Conservation (phyloP, 1,140 invertebrate species). For the Reticulitermes speratus region DNA sequence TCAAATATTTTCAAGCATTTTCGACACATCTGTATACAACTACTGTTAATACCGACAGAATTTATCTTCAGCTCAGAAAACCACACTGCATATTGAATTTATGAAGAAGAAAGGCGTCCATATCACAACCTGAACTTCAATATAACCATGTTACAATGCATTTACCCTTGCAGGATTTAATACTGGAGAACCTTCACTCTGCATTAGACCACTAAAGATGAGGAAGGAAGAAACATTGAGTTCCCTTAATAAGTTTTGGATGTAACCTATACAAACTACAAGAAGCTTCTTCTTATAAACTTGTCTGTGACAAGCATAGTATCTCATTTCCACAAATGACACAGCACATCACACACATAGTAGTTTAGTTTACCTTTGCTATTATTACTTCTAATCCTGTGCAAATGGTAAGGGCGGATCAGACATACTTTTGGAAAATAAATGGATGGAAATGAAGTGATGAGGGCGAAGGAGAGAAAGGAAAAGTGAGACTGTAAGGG, state of each 20-base stretch:
- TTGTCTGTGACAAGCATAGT: not conserved
- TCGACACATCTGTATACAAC: too few relatives aligned
- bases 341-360: not conserved
- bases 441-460: slow-evolving; percentile 19
- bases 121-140: too few relatives aligned
- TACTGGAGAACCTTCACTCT: not conserved
- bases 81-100: too few relatives aligned
- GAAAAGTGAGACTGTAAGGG: not conserved
- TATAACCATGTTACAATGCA: not conserved
- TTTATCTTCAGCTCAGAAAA: too few relatives aligned
- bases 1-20: too few relatives aligned
- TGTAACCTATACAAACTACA: not conserved
- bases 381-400: slow-evolving; percentile 26
- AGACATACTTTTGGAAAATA: slow-evolving; percentile 14
- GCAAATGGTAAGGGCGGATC: not conserved
- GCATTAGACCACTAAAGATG: not conserved
- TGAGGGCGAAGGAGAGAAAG: not conserved
- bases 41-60: too few relatives aligned
- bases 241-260: not conserved
- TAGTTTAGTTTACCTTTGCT: slow-evolving; percentile 24
- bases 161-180: not conserved
- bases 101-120: too few relatives aligned
- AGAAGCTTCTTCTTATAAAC: not conserved
- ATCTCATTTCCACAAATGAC: not conserved
- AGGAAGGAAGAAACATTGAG: not conserved